Base-by-base conservation (phyloP, 2,888 invertebrate genomes). In the Conomelus anceps region DNA sequence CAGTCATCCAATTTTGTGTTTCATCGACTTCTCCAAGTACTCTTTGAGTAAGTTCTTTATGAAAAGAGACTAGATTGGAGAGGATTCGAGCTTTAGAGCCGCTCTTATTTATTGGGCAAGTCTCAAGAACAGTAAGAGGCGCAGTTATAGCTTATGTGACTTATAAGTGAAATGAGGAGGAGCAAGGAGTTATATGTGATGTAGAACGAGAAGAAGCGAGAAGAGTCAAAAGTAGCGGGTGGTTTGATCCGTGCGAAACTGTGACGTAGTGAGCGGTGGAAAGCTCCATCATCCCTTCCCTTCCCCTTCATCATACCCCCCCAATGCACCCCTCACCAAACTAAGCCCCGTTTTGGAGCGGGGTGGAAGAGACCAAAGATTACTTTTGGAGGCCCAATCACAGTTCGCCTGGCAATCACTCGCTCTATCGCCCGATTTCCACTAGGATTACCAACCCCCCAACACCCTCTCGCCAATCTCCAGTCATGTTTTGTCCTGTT, bases 371-470 rank as follows among this genome's bases (percentile, higher is more conserved):
- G 63, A 63, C 63, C 63, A 63, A 63, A 63, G 86, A 86, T 86
- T 86, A 86, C 86, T 24, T 86, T 29, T 26, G 23, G 24, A 86
- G 86, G 24, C 86, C 86, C 86, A 86, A 86, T 86, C 86, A 86
- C 26, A 86, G 29, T 23, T 86, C 86, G 24, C 86, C n/a, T 86
- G 26, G 26, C 24, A 86, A 86, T 86, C 86, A 86, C 24, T 86
- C 86, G 86, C 86, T 86, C 86, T 86, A 86, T 86, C 86, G 86
- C 86, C n/a, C 86, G 86, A 86, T 86, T 86, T 86, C 24, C 86
- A 26, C 22, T 22, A 86, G 86, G 86, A 86, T 86, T 86, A 86
- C 24, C 24, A 24, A 23, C 86, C 86, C 86, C 23, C 23, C 86
- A 26, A 85, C 85, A 9, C 22, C 24, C 29, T 86, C 24, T 23